Evolutionary conservation across 2,113 vertebrate species (phyloP).

Genomic region (Channa argus): DNA sequence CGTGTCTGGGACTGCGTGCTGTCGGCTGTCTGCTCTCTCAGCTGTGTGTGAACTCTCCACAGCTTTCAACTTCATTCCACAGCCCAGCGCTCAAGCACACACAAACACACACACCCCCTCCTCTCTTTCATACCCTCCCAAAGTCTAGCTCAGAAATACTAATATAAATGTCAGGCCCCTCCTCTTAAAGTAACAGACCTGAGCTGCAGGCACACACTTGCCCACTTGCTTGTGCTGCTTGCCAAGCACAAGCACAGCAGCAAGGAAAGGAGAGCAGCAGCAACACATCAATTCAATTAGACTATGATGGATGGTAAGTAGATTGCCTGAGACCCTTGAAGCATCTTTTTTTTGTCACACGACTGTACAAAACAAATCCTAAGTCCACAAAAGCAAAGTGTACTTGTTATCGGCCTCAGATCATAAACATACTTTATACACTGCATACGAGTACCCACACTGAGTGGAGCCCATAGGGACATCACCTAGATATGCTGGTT

Average conservation of each 20-base stretch:
- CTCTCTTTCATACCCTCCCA: slow-evolving; percentile 63
- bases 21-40: slow-evolving; percentile 71
- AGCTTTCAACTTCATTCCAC: slow-evolving; percentile 82
- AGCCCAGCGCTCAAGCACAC: slow-evolving; percentile 34
- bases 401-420: too few relatives aligned
- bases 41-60: slow-evolving; percentile 74
- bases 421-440: too few relatives aligned
- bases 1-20: slow-evolving; percentile 52
- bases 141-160: slow-evolving; percentile 69
- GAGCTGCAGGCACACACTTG: slow-evolving; percentile 19
- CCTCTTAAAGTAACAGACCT: slow-evolving; percentile 84
- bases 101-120: slow-evolving; percentile 29
- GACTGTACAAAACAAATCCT: neutral
- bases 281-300: slow-evolving; percentile 34
- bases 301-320: slow-evolving; percentile 26
- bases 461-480: too few relatives aligned
- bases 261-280: slow-evolving; percentile 26
- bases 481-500: too few relatives aligned
- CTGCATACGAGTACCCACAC: too few relatives aligned
- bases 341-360: neutral
- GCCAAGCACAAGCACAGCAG: slow-evolving; percentile 46
- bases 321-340: neutral
- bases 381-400: neutral
- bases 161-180: slow-evolving; percentile 73
- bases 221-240: slow-evolving; percentile 26